These are phyloP conservation scores for Brotula barbata DNA, from an alignment of 2,797 vertebrate species.

Conservation along the genomic window DNA sequence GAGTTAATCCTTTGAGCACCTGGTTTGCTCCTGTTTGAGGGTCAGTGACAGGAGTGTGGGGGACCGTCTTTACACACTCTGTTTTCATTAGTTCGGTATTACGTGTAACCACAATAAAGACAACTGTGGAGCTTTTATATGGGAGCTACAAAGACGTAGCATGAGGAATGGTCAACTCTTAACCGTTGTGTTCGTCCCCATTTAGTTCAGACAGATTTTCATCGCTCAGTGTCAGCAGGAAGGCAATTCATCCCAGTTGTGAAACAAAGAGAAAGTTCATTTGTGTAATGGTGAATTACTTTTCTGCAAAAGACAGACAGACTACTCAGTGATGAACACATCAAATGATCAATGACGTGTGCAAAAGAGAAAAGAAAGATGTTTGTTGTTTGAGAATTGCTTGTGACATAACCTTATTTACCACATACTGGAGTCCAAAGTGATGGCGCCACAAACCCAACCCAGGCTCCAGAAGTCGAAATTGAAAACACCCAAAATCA, in stretches of 20 bases:
- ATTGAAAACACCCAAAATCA: constrained; percentile 58
- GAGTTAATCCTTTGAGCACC: constrained; percentile 65
- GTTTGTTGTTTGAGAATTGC: constrained; percentile 35
- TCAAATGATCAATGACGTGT: constrained; percentile 46
- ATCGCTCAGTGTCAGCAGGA: constrained; percentile 48
- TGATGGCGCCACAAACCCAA: constrained; percentile 40
- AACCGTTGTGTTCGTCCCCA: too few relatives aligned
- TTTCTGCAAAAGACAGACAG: constrained; percentile 41
- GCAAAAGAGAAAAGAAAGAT: constrained; percentile 30
- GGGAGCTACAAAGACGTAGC: constrained; percentile 30
- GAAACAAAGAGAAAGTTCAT: constrained; percentile 3
- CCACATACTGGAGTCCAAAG: constrained; percentile 34
- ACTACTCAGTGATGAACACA: constrained; percentile 48
- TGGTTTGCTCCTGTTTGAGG: constrained; percentile 63
- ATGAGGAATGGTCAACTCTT: constrained; percentile 7
- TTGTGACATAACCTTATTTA: constrained; percentile 36
- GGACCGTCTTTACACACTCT: constrained; percentile 26
- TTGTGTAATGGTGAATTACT: constrained; percentile 27
- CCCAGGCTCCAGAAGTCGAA: constrained; percentile 37
- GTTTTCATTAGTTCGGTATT: constrained; percentile 55
- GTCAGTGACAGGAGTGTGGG: constrained; percentile 41
- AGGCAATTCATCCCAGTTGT: constrained; percentile 47
- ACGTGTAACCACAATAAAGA: constrained; percentile 46
- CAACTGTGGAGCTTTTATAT: constrained; percentile 33
- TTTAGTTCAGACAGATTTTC: constrained; percentile 17